phyloP scores from a whole-genome alignment of 1,140 invertebrate genomes.

The Drosophila eugracilis region DNA sequence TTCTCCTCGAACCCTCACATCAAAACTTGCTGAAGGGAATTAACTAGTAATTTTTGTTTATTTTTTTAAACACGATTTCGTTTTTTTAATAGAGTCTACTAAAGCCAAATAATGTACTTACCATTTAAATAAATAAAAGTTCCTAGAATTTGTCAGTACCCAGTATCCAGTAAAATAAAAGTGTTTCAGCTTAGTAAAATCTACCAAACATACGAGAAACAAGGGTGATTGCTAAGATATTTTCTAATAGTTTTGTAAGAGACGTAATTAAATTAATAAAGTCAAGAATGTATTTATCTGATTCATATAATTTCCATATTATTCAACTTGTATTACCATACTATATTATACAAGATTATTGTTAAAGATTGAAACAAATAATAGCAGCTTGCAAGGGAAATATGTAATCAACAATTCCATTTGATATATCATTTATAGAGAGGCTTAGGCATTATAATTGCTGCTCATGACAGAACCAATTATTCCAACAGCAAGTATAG shows the following conservation, averaged over 20 bases:
- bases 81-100: conserved; percentile 10
- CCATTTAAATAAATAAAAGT: conserved; percentile 1
- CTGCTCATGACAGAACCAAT: conserved; percentile 78
- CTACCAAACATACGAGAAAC: too few relatives aligned
- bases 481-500: conserved; percentile 47
- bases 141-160: conserved; percentile 15
- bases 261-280: neutral
- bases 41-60: conserved; percentile 18
- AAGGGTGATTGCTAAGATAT: too few relatives aligned
- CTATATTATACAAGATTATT: neutral
- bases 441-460: conserved; percentile 39
- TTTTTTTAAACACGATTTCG: neutral
- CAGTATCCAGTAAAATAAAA: neutral
- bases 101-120: conserved; percentile 21
- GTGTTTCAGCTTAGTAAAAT: too few relatives aligned
- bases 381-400: conserved; percentile 15
- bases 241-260: too few relatives aligned
- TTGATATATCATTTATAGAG: conserved; percentile 42
- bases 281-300: neutral
- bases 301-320: neutral
- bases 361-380: neutral
- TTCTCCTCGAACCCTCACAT: conserved; percentile 26
- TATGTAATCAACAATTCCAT: conserved; percentile 29
- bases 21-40: conserved; percentile 36
- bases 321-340: neutral